Evolutionary conservation across 1,140 invertebrate genomes (phyloP), one percentile per base, ranked within the genome.

Genomic region (Oryzaephilus surinamensis): DNA sequence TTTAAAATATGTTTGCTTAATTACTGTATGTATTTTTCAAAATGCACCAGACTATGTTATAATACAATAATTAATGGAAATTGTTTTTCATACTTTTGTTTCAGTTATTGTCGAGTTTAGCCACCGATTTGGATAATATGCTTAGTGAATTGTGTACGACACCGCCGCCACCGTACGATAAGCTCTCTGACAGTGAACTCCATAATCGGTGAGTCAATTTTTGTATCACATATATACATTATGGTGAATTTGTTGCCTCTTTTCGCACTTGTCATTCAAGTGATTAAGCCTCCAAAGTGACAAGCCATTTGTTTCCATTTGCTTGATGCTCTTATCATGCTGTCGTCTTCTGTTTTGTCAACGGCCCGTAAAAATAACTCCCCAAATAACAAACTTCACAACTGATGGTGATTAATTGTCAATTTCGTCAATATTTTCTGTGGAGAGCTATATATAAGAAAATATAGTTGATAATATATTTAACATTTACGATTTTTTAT

Each of bases 81-180:
- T n/a, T n/a, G n/a, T n/a, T n/a, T n/a, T n/a, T n/a, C n/a, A n/a
- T n/a, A n/a, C n/a, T n/a, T n/a, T n/a, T n/a, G n/a, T 65, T 68
- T 19, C 61, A 76, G 74, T 63, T 77, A 62, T 62, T 77, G 43
- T 76, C 67, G 48, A 71, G 70, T 41, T 63, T 76, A 45, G 73
- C 74, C 37, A 74, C 61, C 51, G 74, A 77, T 60, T 54, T 77
- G 57, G 74, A 77, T 61, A 66, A 70, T 39, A 71, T 76, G 64
- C 62, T 76, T 26, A 74, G 65, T 51, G 74, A 76, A 54, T 57
- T 77, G 23, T 69, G 72, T 36, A 59, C 66, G 34, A 55, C 64
- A 30, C 66, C 66, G 14, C 43, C 60, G 28, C 47, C 52, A 21
- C 41, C 52, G 16, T 56, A 56, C 23, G 51, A 55, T 24, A 39